These are phyloP conservation scores for Tretioscincus oriximinensis DNA, from an alignment of 2,113 vertebrate genomes.

Conservation along the genomic window DNA sequence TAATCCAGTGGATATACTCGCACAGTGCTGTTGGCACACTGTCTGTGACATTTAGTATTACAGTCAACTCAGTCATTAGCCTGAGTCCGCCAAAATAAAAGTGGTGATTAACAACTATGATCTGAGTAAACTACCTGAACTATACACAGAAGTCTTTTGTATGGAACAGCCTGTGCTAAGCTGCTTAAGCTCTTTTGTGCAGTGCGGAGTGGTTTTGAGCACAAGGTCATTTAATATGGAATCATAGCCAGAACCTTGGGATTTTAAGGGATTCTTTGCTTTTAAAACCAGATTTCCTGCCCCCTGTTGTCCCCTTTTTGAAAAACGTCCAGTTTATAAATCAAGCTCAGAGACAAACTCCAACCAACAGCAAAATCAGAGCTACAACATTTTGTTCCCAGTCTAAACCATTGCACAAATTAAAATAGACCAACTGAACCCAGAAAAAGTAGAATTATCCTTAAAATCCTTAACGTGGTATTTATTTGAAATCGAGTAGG, in stretches of 20 bases:
- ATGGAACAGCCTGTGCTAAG: neutral
- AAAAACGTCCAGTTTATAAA: too few species aligned
- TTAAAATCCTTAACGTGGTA: too few species aligned
- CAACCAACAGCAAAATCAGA: too few species aligned
- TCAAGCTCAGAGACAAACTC: too few species aligned
- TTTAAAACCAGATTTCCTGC: neutral
- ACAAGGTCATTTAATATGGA: neutral
- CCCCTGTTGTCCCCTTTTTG: too few species aligned
- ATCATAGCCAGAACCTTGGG: neutral
- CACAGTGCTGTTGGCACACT: neutral
- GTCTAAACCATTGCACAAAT: too few species aligned
- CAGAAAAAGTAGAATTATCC: too few species aligned
- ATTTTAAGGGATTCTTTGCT: neutral
- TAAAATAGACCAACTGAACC: too few species aligned
- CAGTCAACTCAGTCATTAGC: neutral
- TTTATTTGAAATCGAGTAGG: neutral
- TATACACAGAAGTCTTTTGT: neutral
- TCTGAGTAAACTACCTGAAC: neutral
- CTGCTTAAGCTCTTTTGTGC: neutral
- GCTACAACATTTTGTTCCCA: too few species aligned
- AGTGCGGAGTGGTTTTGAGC: neutral
- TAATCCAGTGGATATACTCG: neutral
- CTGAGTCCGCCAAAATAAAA: neutral
- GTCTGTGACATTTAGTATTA: neutral
- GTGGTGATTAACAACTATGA: slow-evolving; percentile 1